Evolutionary conservation across 1,140 invertebrate species (phyloP).

Genomic region (Euschistus heros): DNA sequence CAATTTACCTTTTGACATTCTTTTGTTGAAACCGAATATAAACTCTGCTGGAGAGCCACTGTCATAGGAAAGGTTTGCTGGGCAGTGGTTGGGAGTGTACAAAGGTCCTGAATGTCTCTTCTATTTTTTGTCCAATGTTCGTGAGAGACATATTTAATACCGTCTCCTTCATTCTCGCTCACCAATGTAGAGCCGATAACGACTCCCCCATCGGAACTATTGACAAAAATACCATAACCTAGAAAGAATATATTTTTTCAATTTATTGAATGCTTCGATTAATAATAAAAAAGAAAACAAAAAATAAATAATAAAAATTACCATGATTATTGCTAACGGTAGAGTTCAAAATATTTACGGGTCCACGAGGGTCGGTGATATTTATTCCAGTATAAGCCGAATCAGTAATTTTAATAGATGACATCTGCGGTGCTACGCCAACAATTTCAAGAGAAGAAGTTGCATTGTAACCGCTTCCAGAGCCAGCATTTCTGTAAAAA

Average conservation of each 20-base stretch:
- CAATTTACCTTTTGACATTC: conserved; percentile 52
- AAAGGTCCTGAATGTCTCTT: conserved; percentile 66
- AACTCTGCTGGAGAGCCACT: conserved; percentile 62
- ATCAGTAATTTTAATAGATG: conserved; percentile 64
- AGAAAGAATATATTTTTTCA: conserved; percentile 7
- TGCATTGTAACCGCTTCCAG: conserved; percentile 65
- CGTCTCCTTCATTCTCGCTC: conserved; percentile 72
- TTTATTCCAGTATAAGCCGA: conserved; percentile 89
- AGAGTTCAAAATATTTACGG: conserved; percentile 67
- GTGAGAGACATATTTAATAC: conserved; percentile 70
- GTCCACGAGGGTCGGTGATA: conserved; percentile 70
- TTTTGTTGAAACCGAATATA: conserved; percentile 51
- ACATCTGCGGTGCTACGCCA: conserved; percentile 76
- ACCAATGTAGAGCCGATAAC: conserved; percentile 60
- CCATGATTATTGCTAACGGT: conserved; percentile 72
- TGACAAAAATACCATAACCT: conserved; percentile 82
- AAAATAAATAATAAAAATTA: conserved; percentile 31
- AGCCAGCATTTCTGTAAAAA: conserved; percentile 59
- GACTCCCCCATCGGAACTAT: conserved; percentile 68
- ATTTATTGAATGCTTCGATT: too few relatives aligned
- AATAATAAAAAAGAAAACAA: too few relatives aligned
- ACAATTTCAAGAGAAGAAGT: conserved; percentile 77
- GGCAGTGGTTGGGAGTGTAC: conserved; percentile 65
- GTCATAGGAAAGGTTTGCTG: conserved; percentile 73
- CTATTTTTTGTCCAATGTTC: conserved; percentile 62